These are phyloP conservation scores for Sphenodon punctatus DNA, from an alignment of 2,797 vertebrate genomes.

Conservation along the genomic window DNA sequence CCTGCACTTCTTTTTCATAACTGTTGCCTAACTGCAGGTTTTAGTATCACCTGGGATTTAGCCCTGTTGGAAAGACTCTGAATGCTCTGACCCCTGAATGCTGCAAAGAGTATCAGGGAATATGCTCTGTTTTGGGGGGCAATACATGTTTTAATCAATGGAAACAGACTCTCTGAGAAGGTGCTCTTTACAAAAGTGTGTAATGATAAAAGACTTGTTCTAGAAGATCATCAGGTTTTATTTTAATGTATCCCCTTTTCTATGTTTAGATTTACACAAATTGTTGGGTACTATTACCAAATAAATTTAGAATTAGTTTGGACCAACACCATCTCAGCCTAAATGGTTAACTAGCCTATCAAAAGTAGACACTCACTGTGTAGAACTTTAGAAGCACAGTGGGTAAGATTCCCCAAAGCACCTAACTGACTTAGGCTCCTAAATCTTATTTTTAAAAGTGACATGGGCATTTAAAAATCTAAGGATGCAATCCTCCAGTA, in stretches of 20 bases:
- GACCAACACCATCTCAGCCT: background rate
- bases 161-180: fast-evolving
- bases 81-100: no score
- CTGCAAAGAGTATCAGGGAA: fast-evolving
- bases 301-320: background rate
- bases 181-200: fast-evolving
- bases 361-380: no score
- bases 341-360: background rate
- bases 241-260: background rate
- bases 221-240: fast-evolving
- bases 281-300: background rate
- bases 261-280: fast-evolving
- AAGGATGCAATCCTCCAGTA: no score
- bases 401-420: no score
- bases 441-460: no score
- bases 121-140: background rate
- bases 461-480: no score
- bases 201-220: background rate
- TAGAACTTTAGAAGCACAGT: no score
- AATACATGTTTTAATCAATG: background rate
- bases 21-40: background rate
- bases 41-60: fast-evolving
- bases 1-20: background rate
- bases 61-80: no score
- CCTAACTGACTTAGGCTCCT: no score